These are phyloP conservation scores for Rattus rattus DNA, from an alignment of 2,113 vertebrate species.

Conservation along the genomic window DNA sequence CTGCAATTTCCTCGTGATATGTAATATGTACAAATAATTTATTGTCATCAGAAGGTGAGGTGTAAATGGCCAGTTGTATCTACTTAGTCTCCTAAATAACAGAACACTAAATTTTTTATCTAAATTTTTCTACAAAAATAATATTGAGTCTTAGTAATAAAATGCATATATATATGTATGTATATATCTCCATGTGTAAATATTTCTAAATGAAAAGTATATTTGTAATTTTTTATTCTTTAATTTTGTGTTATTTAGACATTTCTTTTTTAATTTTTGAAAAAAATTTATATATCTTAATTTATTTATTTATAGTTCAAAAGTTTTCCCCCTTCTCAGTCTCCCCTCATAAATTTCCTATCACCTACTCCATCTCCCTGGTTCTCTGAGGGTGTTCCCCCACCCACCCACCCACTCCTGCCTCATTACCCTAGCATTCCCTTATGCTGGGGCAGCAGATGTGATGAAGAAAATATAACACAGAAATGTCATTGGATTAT, in stretches of 20 bases:
- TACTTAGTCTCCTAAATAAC: not conserved
- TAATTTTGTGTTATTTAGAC: not conserved
- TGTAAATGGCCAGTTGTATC: not conserved
- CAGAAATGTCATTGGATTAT: not conserved
- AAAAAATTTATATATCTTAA: too few relatives aligned
- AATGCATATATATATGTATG: not conserved
- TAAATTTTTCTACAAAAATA: not conserved
- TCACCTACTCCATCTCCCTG: too few relatives aligned
- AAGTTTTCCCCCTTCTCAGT: too few relatives aligned
- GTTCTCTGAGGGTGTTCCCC: too few relatives aligned
- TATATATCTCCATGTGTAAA: not conserved
- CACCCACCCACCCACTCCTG: too few relatives aligned
- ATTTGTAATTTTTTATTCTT: not conserved
- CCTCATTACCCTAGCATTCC: too few relatives aligned
- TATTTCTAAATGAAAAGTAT: slow-evolving; percentile 7
- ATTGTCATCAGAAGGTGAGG: not conserved
- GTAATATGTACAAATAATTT: not conserved
- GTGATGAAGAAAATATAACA: not conserved
- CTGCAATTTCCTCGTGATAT: not conserved
- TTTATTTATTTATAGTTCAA: too few relatives aligned
- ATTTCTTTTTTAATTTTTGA: too few relatives aligned
- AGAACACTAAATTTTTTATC: not conserved
- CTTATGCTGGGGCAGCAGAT: not conserved
- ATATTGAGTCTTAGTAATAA: not conserved
- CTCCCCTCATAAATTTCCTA: too few relatives aligned